Percentiles rank a stretch among this genome's conserved stretches.
Evolutionary conservation across 2,888 invertebrate species (phyloP).

Genomic region (Chymomyza procnemis): DNA sequence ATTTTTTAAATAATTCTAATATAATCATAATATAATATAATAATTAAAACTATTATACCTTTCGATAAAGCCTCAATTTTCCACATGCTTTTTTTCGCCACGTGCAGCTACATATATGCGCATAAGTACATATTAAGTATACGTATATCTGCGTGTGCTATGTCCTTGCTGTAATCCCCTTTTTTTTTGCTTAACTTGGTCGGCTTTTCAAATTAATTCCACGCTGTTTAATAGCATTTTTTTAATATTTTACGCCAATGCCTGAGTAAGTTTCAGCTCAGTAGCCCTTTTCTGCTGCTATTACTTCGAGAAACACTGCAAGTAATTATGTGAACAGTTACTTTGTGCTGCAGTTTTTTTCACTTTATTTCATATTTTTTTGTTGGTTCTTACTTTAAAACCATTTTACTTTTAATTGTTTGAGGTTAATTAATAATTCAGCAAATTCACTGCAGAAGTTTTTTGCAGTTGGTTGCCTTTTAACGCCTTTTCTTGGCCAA

Average conservation of each 20-base stretch:
- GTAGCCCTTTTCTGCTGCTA: not conserved
- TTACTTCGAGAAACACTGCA: conserved; percentile 12
- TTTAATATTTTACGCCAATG: conserved; percentile 44
- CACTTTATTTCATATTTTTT: not conserved
- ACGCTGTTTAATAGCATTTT: conserved; percentile 38
- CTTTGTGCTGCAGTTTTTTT: conserved; percentile 3
- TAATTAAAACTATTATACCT: too few species aligned
- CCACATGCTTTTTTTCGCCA: not conserved
- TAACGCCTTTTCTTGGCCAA: not conserved
- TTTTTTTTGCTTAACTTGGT: conserved; percentile 9
- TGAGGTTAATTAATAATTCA: conserved; percentile 68
- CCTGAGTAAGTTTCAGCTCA: conserved; percentile 4
- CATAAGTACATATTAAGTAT: not conserved
- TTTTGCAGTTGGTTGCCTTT: conserved; percentile 10
- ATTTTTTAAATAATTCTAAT: too few species aligned
- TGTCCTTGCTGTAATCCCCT: not conserved
- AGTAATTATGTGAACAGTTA: conserved; percentile 44
- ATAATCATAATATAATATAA: too few species aligned
- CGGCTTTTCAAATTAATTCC: conserved; percentile 32
- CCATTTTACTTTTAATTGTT: conserved; percentile 65
- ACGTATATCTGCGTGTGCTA: not conserved
- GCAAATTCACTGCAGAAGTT: conserved; percentile 62
- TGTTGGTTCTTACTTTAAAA: conserved; percentile 14
- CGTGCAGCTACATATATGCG: not conserved
- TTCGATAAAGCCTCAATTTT: too few species aligned